Evolutionary conservation across 2,888 invertebrate species (phyloP).

Genomic region (Drosophila atripex): DNA sequence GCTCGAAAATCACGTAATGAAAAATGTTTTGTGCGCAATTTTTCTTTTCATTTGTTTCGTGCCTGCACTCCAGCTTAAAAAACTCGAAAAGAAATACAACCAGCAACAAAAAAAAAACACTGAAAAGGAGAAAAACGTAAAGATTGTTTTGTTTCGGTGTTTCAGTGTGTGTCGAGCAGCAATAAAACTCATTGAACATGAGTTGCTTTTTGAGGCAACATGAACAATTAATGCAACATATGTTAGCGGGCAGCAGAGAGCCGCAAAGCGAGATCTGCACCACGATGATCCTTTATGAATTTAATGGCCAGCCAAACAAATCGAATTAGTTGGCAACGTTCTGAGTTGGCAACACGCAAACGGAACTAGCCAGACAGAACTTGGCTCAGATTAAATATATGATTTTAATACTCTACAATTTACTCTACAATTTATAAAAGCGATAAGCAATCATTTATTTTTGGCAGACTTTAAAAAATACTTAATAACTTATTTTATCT

Average conservation of each 20-base stretch:
- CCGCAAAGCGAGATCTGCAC: constrained; percentile 52
- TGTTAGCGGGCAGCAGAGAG: constrained; percentile 55
- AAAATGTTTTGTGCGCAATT: constrained; percentile 77
- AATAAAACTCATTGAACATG: constrained; percentile 78
- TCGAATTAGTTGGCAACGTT: constrained; percentile 69
- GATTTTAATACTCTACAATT: background rate
- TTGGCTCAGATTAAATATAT: background rate
- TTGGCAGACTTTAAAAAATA: too few relatives aligned
- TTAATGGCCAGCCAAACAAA: constrained; percentile 53
- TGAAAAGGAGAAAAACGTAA: constrained; percentile 13
- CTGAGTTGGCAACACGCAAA: constrained; percentile 55
- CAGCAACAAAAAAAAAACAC: background rate
- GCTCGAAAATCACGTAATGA: constrained; percentile 78
- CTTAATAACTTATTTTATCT: background rate
- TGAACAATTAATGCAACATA: constrained; percentile 79
- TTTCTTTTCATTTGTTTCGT: constrained; percentile 71
- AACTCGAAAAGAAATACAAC: constrained; percentile 2
- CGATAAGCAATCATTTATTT: too few relatives aligned
- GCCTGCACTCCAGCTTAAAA: constrained; percentile 25
- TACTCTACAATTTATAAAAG: background rate
- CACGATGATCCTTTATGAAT: constrained; percentile 49
- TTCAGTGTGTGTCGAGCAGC: constrained; percentile 72
- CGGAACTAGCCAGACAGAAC: constrained; percentile 44
- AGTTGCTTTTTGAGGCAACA: constrained; percentile 75
- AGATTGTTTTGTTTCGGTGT: constrained; percentile 59